Evolutionary conservation across 2,888 invertebrate species (phyloP).

Genomic region (Lapara coniferarum): DNA sequence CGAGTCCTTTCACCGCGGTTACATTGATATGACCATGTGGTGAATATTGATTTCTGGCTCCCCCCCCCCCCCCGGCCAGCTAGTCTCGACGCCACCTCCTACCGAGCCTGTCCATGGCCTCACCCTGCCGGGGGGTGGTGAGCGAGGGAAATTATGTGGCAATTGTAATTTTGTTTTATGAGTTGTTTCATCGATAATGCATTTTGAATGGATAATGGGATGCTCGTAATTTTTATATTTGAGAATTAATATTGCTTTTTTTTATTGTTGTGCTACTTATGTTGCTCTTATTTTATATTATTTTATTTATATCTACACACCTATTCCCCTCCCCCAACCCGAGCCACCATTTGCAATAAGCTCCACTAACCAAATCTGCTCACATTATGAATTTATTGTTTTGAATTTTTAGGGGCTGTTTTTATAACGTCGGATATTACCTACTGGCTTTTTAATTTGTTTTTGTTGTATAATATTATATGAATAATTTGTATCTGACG

Average conservation of each 20-base stretch:
- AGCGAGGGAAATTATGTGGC: not conserved
- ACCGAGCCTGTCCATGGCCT: not conserved
- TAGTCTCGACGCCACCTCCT: not conserved
- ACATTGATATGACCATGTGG: not conserved
- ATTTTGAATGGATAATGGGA: too few relatives aligned
- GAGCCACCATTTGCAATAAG: constrained; percentile 3
- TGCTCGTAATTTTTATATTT: too few relatives aligned
- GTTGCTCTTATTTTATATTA: too few relatives aligned
- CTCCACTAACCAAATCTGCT: not conserved
- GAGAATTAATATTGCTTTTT: too few relatives aligned
- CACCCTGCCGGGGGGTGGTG: not conserved
- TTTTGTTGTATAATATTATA: too few relatives aligned
- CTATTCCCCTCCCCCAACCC: not conserved
- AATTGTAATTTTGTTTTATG: not conserved
- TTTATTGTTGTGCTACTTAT: not conserved
- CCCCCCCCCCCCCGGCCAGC: not conserved
- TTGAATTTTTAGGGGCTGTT: too few relatives aligned
- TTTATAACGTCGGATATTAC: too few relatives aligned
- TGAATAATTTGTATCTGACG: not conserved
- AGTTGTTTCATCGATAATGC: not conserved
- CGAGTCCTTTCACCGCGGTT: not conserved
- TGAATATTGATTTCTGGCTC: constrained; percentile 4
- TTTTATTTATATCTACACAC: not conserved
- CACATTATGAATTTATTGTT: not conserved
- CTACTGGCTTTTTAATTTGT: too few relatives aligned